Evolutionary conservation across 2,888 invertebrate species (phyloP).

Genomic region (Leptarthrus brevirostris): DNA sequence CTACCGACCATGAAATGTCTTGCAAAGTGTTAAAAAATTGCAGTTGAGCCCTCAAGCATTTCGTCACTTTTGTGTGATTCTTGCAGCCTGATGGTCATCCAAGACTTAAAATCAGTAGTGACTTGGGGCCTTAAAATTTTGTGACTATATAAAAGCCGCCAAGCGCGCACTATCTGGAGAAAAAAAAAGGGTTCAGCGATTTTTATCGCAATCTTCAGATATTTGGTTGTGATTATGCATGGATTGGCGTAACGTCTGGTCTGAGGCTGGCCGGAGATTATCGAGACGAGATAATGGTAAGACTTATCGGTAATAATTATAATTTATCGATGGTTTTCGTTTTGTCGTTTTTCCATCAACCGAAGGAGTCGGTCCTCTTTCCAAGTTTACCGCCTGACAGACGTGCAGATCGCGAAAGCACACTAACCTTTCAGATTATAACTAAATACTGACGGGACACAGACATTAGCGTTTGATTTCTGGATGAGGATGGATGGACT

Average conservation of each 20-base stretch:
- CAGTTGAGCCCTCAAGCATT: background rate
- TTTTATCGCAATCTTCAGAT: background rate
- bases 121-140: too few species aligned
- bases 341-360: slow-evolving; percentile 17
- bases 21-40: background rate
- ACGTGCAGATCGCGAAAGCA: slow-evolving; percentile 6
- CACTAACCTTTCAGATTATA: background rate
- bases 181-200: background rate
- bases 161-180: background rate
- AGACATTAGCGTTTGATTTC: slow-evolving; percentile 23
- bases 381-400: background rate
- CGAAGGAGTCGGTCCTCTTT: background rate
- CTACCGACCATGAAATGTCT: background rate
- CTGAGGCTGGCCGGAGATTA: slow-evolving; percentile 24
- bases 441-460: background rate
- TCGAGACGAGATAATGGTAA: slow-evolving; percentile 39
- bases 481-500: slow-evolving; percentile 2
- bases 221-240: slow-evolving; percentile 3
- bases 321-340: slow-evolving; percentile 38
- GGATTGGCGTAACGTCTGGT: slow-evolving; percentile 22
- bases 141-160: too few species aligned
- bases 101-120: too few species aligned
- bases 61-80: background rate
- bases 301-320: slow-evolving; percentile 47
- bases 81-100: background rate